These are phyloP conservation scores for Camponotus vicinus DNA, from an alignment of 1,140 invertebrate genomes.

Conservation along the genomic window DNA sequence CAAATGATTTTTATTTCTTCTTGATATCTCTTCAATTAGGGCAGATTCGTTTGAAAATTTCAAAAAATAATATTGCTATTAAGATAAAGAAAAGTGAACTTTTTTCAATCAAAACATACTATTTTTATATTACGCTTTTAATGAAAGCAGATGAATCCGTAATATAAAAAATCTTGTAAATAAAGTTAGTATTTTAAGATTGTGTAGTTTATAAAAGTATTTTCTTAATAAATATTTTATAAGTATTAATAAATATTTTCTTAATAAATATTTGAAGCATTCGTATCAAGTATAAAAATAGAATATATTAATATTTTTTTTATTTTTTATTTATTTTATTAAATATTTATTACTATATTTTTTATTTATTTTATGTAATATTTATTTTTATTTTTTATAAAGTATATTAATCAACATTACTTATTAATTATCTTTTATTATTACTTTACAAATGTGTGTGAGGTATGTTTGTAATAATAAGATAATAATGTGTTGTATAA, in stretches of 20 bases:
- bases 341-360: too few species aligned
- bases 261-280: background rate
- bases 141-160: background rate
- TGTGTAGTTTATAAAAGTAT: background rate
- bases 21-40: background rate
- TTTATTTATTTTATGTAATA: too few species aligned
- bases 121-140: background rate
- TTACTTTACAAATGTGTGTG: too few species aligned
- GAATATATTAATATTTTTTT: background rate
- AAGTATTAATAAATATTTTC: too few species aligned
- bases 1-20: background rate
- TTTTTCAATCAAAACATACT: background rate
- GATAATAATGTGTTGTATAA: background rate
- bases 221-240: constrained; percentile 9
- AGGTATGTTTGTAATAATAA: too few species aligned
- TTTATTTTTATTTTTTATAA: too few species aligned
- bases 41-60: background rate
- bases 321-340: background rate
- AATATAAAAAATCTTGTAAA: background rate
- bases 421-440: too few species aligned
- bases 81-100: background rate
- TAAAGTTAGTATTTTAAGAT: too few species aligned
- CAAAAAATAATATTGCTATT: background rate
- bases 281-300: background rate
- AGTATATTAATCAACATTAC: too few species aligned